Conservation (phyloP, 2,113 vertebrate species). For the Ictidomys tridecemlineatus region DNA sequence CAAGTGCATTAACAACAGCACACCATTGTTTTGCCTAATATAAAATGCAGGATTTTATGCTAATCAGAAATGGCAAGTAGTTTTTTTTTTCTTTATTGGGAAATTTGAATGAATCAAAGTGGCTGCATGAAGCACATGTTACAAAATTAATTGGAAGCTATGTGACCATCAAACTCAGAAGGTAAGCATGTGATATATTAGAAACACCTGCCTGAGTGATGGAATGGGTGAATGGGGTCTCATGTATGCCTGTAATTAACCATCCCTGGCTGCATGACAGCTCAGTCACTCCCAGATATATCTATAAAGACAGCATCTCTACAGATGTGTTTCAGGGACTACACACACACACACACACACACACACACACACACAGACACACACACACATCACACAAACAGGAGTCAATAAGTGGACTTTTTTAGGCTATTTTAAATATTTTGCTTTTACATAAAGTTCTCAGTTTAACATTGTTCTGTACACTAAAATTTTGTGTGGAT, state of each 20-base stretch:
- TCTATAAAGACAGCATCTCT: neutral
- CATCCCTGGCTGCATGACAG: neutral
- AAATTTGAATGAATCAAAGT: conserved; percentile 21
- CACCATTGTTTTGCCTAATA: neutral
- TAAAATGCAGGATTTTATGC: neutral
- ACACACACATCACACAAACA: neutral
- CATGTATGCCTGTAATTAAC: neutral
- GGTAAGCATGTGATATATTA: neutral
- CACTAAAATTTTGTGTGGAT: neutral
- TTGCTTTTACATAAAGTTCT: neutral
- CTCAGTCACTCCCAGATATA: neutral
- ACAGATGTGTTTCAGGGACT: neutral
- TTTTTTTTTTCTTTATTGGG: neutral
- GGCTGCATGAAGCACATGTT: neutral
- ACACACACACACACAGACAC: neutral
- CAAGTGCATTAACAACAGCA: neutral
- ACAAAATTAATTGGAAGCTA: conserved; percentile 38
- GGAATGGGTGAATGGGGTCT: neutral
- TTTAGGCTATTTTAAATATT: neutral
- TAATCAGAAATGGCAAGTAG: neutral
- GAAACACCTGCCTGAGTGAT: neutral
- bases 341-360: neutral
- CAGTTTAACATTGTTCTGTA: neutral
- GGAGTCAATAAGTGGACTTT: neutral
- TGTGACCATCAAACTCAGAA: neutral